Evolutionary conservation across 2,113 vertebrate species (phyloP), one percentile per base, ranked within the genome.

Genomic region (Syrrhaptes paradoxus): DNA sequence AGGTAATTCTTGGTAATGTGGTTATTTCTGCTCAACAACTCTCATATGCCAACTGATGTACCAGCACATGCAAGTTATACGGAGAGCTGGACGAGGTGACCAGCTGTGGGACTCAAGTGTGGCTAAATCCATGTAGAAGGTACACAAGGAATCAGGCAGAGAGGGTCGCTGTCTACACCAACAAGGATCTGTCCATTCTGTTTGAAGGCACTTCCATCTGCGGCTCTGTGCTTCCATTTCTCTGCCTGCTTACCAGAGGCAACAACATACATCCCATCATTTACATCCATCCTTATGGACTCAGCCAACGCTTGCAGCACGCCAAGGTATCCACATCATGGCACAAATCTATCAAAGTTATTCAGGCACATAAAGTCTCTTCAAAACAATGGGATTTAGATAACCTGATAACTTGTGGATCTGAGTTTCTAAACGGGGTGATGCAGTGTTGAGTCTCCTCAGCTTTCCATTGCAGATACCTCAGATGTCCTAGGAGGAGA

Each of bases 401-500:
- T 11, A 63, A 4, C 38, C 8, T 1, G 0, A 17, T 29, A 18
- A 32, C 45, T 15, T 3, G 13, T 21, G 55, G 49, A 55, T 41
- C 15, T 16, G 17, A 68, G 34, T 52, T 73, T 77, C 80, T 52
- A 38, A 82, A 59, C 25, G 26, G 45, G 65, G 25, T 9, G 49
- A 25, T 54, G 32, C 13, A 25, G 34, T 7, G n/a, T 34, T 58
- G 16, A 61, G 54, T 26, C 25, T 17, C 10, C 49, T 38, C 26
- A 41, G 26, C 5, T 72, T 72, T 57, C 46, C 32, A 22, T 6
- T 48, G 43, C 14, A 62, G 54, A 32, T 17, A 25, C 20, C 11
- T 59, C 55, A 49, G 31, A 12, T 13, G 17, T 54, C 55, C 65
- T 38, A 28, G 34, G 19, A 59, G 32, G 17, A 11, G 31, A 48